These are phyloP conservation scores for Thalassarche chlororhynchos DNA, from an alignment of 2,113 vertebrate genomes.

Conservation along the genomic window DNA sequence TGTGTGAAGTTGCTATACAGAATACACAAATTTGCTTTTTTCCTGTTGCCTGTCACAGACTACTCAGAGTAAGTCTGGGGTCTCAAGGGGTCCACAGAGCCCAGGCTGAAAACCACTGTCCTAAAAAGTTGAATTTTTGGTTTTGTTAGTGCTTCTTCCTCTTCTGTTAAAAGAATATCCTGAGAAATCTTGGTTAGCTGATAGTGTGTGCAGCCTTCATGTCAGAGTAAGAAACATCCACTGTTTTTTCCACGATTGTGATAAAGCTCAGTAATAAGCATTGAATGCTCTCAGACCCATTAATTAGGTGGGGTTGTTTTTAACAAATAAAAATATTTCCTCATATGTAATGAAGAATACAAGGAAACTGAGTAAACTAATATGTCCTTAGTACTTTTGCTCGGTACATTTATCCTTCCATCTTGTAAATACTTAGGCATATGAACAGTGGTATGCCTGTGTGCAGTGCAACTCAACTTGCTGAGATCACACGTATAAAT, in stretches of 20 bases:
- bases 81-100: not conserved
- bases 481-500: not conserved
- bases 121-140: not conserved
- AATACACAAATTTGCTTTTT: not conserved
- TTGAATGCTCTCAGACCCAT: not conserved
- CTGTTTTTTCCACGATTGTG: not conserved
- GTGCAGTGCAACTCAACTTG: not conserved
- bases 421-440: not conserved
- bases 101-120: not conserved
- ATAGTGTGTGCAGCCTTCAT: not conserved
- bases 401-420: not conserved
- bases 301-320: not conserved
- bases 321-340: not conserved
- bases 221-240: not conserved
- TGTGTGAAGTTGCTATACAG: not conserved
- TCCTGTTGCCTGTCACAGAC: not conserved
- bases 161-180: not conserved
- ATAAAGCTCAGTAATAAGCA: not conserved
- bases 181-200: not conserved
- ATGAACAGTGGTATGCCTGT: not conserved
- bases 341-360: not conserved
- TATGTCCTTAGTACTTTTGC: not conserved
- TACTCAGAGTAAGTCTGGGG: not conserved
- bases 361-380: not conserved
- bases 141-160: not conserved